Percentiles rank a stretch among this genome's conserved stretches.
These are phyloP conservation scores for Torymus texanus DNA, from an alignment of 2,888 invertebrate genomes.

Conservation along the genomic window DNA sequence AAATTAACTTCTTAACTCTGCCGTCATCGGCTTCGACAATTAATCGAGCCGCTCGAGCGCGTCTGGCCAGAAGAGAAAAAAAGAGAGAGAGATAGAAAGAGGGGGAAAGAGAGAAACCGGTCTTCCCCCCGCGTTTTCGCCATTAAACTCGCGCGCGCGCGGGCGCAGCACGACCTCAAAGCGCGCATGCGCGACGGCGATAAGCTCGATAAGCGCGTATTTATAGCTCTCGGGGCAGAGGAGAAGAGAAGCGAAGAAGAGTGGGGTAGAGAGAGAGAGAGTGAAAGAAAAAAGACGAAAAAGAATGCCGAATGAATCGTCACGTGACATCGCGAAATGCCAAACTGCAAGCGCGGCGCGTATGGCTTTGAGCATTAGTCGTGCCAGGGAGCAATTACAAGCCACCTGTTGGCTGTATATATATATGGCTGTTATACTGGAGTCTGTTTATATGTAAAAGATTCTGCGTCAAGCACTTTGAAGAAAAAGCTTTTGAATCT, in stretches of 20 bases:
- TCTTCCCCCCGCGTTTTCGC: slow-evolving; percentile 23
- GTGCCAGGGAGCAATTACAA: background rate
- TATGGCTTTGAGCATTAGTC: no score
- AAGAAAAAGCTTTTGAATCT: no score
- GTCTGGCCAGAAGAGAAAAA: no score
- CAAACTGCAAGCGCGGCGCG: background rate
- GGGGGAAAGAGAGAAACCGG: slow-evolving; percentile 28
- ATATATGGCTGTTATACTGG: background rate
- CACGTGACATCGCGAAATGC: slow-evolving; percentile 23
- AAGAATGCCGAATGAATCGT: background rate
- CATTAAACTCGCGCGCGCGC: slow-evolving; percentile 25
- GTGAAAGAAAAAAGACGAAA: background rate
- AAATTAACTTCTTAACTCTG: slow-evolving; percentile 52
- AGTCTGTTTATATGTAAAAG: no score
- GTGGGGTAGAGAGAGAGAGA: background rate
- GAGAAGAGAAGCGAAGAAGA: background rate
- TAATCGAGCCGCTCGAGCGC: slow-evolving; percentile 25
- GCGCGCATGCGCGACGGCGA: slow-evolving; percentile 7
- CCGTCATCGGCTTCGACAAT: slow-evolving; percentile 43
- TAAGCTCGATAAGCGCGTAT: slow-evolving; percentile 2
- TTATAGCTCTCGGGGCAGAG: slow-evolving; percentile 5
- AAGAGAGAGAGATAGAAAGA: background rate
- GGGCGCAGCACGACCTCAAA: background rate
- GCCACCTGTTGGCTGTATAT: slow-evolving; percentile 24
- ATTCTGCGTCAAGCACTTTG: no score